These are phyloP conservation scores for Callospermophilus lateralis DNA, from an alignment of 2,113 vertebrate species.

Conservation along the genomic window DNA sequence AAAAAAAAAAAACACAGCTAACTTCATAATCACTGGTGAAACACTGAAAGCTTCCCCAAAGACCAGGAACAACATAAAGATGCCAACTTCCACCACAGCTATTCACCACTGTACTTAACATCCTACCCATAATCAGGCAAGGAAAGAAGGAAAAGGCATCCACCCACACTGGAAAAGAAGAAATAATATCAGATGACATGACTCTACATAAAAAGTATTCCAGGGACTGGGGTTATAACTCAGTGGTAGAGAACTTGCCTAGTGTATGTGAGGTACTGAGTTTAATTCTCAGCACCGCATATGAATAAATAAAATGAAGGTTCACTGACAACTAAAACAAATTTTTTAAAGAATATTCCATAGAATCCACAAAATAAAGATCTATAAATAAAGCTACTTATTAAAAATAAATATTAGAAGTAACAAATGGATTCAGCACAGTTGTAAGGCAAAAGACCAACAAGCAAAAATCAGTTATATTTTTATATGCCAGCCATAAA, in stretches of 20 bases:
- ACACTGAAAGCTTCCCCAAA: not conserved
- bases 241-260: too few species aligned
- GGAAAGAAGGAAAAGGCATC: not conserved
- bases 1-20: not conserved
- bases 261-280: too few species aligned
- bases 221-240: too few species aligned
- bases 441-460: not conserved
- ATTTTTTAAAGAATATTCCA: not conserved
- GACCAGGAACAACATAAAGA: not conserved
- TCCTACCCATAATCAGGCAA: not conserved
- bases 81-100: not conserved
- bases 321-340: too few species aligned
- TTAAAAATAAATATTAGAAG: too few species aligned
- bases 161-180: not conserved
- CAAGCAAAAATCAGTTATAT: not conserved
- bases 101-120: not conserved
- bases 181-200: not conserved
- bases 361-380: too few species aligned
- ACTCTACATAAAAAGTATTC: not conserved
- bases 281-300: too few species aligned
- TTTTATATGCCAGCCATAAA: not conserved
- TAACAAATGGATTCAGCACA: not conserved
- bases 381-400: too few species aligned
- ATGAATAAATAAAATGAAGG: too few species aligned
- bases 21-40: not conserved